Evolutionary conservation across 2,888 invertebrate genomes (phyloP), one percentile per base, ranked within the genome.

Genomic region (Platycheirus rosarum): DNA sequence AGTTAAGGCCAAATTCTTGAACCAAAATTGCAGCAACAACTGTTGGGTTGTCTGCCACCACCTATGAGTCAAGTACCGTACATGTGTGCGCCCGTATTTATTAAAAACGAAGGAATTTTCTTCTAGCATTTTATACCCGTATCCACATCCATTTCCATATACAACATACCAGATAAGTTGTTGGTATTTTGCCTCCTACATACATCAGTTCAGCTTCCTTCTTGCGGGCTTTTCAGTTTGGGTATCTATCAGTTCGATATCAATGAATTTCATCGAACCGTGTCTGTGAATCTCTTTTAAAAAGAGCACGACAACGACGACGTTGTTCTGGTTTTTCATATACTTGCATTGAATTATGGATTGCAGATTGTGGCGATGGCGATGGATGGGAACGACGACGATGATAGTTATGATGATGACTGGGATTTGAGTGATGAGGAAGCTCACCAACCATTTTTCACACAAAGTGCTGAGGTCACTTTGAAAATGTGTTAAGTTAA

Each of bases 261-360:
- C 78, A 55, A 68, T n/a, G 53, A 46, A 79, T 68, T 68, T 62
- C 73, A 79, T 79, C 73, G 78, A 55, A 79, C 73, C 77, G 49
- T 79, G 78, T 79, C 73, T 74, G 78, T 63, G 78, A 63, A 79
- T 73, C 73, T 78, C 60, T 73, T 42, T 14, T 35, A 37, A 55
- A 63, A 68, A 73, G 29, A 65, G 68, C 78, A 79, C 78, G 78
- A 73, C n/a, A n/a, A n/a, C n/a, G 66, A 78, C 78, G 78, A 78
- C 66, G 73, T 74, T 79, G 73, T 68, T 74, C 78, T 74, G 73
- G 73, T 79, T 74, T 79, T 60, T 62, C 68, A 32, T 32, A 79
- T 32, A 79, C 68, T 79, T 63, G 68, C 68, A 73, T 74, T 55
- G 68, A 62, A 75, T 75, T 71, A 71, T 66, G 37, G 65, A 71